Evolutionary conservation across 2,888 invertebrate species (phyloP).

Genomic region (Amphimallon solstitiale): DNA sequence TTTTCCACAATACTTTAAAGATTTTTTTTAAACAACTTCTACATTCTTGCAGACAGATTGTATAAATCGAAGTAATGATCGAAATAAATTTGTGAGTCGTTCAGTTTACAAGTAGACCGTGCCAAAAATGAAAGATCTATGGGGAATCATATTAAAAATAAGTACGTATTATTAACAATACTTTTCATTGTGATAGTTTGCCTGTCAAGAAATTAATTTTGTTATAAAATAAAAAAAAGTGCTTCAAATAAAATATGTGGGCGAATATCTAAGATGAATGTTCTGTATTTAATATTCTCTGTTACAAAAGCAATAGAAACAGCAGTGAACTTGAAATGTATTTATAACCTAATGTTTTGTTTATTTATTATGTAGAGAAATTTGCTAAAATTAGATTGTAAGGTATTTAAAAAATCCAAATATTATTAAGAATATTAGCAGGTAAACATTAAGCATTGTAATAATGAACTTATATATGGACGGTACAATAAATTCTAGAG

Average conservation of each 20-base stretch:
- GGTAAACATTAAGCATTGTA: too few relatives aligned
- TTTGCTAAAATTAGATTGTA: neutral
- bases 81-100: neutral
- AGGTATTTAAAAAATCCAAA: neutral
- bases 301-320: conserved; percentile 10
- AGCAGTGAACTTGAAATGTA: neutral
- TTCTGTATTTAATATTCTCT: neutral
- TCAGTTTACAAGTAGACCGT: neutral
- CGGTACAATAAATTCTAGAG: too few relatives aligned
- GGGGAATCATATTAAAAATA: conserved; percentile 21
- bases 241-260: neutral
- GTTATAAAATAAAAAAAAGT: neutral
- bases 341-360: conserved; percentile 3
- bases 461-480: too few relatives aligned
- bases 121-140: conserved; percentile 24
- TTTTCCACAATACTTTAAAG: conserved; percentile 21
- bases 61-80: neutral
- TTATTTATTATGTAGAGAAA: neutral
- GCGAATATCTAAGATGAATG: neutral
- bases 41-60: neutral
- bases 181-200: conserved; percentile 22
- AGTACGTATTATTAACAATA: conserved; percentile 26
- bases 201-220: conserved; percentile 19
- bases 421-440: too few relatives aligned
- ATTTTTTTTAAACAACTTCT: conserved; percentile 1